Conservation (phyloP, 2,888 invertebrate genomes). For the Monoplex corrugatus region DNA sequence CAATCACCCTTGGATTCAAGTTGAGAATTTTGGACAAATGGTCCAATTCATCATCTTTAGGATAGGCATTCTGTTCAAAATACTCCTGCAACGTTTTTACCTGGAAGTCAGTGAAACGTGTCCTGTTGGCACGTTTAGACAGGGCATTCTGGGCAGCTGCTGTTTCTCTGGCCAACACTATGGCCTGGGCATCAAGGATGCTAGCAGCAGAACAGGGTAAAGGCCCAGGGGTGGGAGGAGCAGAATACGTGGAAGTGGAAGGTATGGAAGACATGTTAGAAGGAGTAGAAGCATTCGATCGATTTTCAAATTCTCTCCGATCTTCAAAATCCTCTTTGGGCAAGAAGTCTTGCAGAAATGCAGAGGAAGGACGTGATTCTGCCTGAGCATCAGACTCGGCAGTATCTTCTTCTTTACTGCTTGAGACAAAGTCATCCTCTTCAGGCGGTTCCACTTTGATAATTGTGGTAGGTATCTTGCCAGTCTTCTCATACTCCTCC, state of each 20-base stretch:
- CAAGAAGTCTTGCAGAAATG: slow-evolving; percentile 31
- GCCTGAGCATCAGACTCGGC: background rate
- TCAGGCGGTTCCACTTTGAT: slow-evolving; percentile 60
- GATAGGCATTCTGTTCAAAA: slow-evolving; percentile 99
- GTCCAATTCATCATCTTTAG: slow-evolving; percentile 99
- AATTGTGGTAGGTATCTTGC: slow-evolving; percentile 81
- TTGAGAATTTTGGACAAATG: slow-evolving; percentile 96
- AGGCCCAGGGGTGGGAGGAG: slow-evolving; percentile 60
- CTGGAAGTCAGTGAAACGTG: slow-evolving; percentile 98
- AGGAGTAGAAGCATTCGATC: slow-evolving; percentile 59
- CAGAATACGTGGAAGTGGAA: slow-evolving; percentile 55
- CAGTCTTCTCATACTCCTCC: slow-evolving; percentile 99
- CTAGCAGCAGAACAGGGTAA: slow-evolving; percentile 49
- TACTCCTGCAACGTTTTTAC: slow-evolving; percentile 99
- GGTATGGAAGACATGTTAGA: slow-evolving; percentile 60
- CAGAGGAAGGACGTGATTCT: slow-evolving; percentile 35
- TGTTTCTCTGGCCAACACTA: slow-evolving; percentile 53
- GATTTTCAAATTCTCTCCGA: slow-evolving; percentile 58
- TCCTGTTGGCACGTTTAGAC: slow-evolving; percentile 98
- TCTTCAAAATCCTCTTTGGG: slow-evolving; percentile 48
- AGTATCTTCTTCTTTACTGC: background rate
- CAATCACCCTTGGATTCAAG: slow-evolving; percentile 98
- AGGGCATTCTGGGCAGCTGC: slow-evolving; percentile 55
- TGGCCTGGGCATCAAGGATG: slow-evolving; percentile 54
- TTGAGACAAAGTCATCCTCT: slow-evolving; percentile 51